Evolutionary conservation across 1,140 invertebrate genomes (phyloP).

Genomic region (Lepeophtheirus salmonis): DNA sequence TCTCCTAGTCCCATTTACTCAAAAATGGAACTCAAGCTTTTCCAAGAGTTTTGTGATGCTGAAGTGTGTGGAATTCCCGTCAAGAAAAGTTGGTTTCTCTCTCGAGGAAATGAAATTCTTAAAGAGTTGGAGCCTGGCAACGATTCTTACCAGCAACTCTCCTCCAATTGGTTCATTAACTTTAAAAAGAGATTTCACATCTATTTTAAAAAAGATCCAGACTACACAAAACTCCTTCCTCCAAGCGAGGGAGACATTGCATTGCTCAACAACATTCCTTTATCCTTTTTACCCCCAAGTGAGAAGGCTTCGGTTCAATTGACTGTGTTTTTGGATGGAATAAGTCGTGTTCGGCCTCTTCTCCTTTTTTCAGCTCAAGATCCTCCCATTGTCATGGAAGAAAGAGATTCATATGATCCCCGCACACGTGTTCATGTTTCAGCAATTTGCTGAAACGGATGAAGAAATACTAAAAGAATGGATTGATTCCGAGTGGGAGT

Average conservation of each 20-base stretch:
- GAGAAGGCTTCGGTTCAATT: neutral
- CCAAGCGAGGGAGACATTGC: neutral
- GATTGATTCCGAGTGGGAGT: neutral
- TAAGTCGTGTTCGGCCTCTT: neutral
- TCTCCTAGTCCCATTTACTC: too few species aligned
- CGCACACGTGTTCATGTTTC: neutral
- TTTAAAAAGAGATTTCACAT: neutral
- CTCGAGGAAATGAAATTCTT: neutral
- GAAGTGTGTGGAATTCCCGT: neutral
- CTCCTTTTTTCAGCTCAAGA: neutral
- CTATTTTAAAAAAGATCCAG: neutral
- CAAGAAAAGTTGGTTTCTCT: neutral
- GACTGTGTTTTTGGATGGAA: neutral
- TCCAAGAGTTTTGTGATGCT: neutral
- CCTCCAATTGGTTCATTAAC: neutral
- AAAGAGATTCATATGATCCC: neutral
- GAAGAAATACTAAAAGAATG: neutral
- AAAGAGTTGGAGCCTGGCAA: neutral
- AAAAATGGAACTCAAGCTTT: neutral
- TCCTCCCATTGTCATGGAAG: neutral
- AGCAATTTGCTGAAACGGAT: neutral
- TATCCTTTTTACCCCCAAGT: neutral
- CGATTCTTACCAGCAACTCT: neutral
- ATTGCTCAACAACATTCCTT: neutral
- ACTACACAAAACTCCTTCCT: neutral